These are phyloP conservation scores for Papilio glaucus DNA, from an alignment of 1,140 invertebrate genomes.

Conservation along the genomic window DNA sequence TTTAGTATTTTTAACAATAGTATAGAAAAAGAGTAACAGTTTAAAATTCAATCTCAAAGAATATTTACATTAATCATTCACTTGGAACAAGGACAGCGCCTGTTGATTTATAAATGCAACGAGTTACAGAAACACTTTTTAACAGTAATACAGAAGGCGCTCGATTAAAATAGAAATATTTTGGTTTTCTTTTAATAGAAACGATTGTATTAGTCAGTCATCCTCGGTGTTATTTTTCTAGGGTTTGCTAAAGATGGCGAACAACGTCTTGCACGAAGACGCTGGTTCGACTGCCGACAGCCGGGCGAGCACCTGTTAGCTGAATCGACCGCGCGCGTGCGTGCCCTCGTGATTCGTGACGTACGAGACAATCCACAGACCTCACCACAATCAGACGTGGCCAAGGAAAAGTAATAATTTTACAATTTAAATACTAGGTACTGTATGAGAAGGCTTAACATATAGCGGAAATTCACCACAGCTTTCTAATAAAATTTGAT, in stretches of 20 bases:
- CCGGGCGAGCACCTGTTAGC: slow-evolving; percentile 79
- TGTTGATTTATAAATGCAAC: slow-evolving; percentile 72
- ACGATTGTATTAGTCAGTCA: slow-evolving; percentile 57
- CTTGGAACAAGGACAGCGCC: slow-evolving; percentile 58
- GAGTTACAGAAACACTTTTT: slow-evolving; percentile 1
- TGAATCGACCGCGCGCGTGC: slow-evolving; percentile 80
- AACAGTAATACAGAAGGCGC: background rate
- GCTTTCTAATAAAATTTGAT: background rate
- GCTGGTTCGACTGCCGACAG: slow-evolving; percentile 73
- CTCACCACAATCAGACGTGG: slow-evolving; percentile 46
- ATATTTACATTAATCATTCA: slow-evolving; percentile 54
- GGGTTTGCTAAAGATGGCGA: slow-evolving; percentile 41
- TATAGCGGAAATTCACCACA: background rate
- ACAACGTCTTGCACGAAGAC: slow-evolving; percentile 54
- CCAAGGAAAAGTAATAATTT: background rate
- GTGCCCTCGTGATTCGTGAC: slow-evolving; percentile 78
- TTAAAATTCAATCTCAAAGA: slow-evolving; percentile 58
- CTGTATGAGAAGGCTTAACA: too few relatives aligned
- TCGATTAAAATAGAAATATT: slow-evolving; percentile 36
- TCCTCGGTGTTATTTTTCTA: slow-evolving; percentile 51
- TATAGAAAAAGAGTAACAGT: slow-evolving; percentile 61
- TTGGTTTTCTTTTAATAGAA: slow-evolving; percentile 39
- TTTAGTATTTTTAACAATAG: slow-evolving; percentile 63
- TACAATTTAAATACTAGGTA: too few relatives aligned
- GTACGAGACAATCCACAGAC: slow-evolving; percentile 67